Base-by-base conservation (phyloP, 2,888 invertebrate genomes). In the Philaethria dido region DNA sequence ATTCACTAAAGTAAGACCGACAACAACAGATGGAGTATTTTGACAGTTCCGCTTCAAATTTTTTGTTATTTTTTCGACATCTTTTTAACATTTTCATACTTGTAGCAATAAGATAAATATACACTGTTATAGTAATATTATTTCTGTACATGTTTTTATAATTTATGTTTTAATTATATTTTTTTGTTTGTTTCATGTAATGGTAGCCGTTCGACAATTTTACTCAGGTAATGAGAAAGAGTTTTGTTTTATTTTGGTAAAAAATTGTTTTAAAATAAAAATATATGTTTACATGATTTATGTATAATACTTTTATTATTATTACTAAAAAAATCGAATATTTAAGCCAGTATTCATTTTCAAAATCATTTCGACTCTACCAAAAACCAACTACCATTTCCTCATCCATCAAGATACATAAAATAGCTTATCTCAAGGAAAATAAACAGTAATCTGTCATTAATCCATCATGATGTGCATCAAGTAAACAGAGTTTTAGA, bases 181-280 rank as follows among this genome's bases (percentile, higher is more conserved):
- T 77, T 80, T 76, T 74, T 84, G 86, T 89, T 90, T 91, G 92
- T 92, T 92, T 88, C 92, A 92, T 92, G 92, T 92, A 91, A 81
- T 78, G 72, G 88, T 88, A 91, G 92, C 92, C 77, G 92, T 92
- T 48, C 90, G 91, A 82, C 91, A 92, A 79, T 82, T 91, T 78
- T 92, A 92, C 80, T 89, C 91, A 91, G 92, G 92, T 92, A 92
- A 89, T 71, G 29, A 48, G n/a, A 60, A 39, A 33, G 0, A 16
- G 14, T 64, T 29, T 48, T 64, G 16, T 45, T 36, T 33, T 36
- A 9, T 25, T 50, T 20, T 22, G n/a, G 47, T 48, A 4, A n/a
- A n/a, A n/a, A n/a, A n/a, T n/a, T n/a, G n/a, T n/a, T n/a, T n/a
- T n/a, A n/a, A n/a, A n/a, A n/a, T n/a, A n/a, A n/a, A n/a, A n/a